Conservation (phyloP, 2,113 vertebrate species). For the Ptychochromis oligacanthus region DNA sequence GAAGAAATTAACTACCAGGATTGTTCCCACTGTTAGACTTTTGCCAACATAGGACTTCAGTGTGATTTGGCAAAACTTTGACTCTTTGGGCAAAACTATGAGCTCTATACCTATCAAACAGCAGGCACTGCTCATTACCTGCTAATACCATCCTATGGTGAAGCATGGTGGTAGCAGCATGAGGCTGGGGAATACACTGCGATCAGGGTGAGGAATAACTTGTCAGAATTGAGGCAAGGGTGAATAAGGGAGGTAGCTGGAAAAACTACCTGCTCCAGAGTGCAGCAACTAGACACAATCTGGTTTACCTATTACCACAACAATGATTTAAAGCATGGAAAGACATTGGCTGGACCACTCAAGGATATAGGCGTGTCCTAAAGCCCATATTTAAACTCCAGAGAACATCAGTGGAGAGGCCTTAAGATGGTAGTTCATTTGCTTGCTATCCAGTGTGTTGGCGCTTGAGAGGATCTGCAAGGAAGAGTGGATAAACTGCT, state of each 20-base stretch:
- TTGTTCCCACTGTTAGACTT: not conserved
- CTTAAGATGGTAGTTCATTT: not conserved
- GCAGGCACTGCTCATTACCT: not conserved
- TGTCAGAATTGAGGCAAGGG: not conserved
- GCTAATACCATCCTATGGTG: not conserved
- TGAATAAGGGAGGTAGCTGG: too few species aligned
- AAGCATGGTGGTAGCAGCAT: not conserved
- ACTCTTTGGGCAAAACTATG: not conserved
- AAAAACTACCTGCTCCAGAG: too few species aligned
- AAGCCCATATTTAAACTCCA: not conserved
- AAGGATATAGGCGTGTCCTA: not conserved
- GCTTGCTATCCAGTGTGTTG: not conserved
- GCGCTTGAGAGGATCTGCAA: not conserved
- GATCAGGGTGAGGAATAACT: not conserved
- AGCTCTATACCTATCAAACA: not conserved
- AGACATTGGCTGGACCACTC: not conserved
- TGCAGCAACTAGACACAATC: too few species aligned
- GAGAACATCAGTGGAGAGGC: not conserved
- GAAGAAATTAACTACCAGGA: not conserved
- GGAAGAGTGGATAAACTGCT: not conserved
- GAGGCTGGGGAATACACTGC: too few species aligned
- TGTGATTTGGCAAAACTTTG: not conserved
- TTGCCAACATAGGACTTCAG: not conserved
- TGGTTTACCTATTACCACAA: too few species aligned
- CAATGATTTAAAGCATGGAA: not conserved